Percentiles rank a stretch among this genome's conserved stretches.
phyloP scores from a whole-genome alignment of 37 sponge, comb jelly and placozoan genomes.

The Mnemiopsis leidyi region DNA sequence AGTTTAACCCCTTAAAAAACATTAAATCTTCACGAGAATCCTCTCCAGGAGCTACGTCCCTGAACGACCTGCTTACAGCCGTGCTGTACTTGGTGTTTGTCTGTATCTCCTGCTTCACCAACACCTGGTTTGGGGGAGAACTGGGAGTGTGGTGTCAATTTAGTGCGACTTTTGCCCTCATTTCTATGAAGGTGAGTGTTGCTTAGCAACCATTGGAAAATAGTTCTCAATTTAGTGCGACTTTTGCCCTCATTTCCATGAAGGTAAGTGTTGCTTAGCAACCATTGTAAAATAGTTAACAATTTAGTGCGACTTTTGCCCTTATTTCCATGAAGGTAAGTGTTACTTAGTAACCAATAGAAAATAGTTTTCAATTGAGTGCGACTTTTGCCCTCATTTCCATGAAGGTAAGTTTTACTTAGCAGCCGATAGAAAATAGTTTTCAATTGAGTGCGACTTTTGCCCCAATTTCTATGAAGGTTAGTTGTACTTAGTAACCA shows the following conservation, averaged over 20 bases:
- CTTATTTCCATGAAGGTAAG: constrained; percentile 53
- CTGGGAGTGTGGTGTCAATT: constrained; percentile 13
- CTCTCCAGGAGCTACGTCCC: constrained; percentile 37
- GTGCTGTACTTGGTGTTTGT: constrained; percentile 52
- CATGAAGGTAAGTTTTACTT: constrained; percentile 62
- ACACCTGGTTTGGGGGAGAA: constrained; percentile 18
- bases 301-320: constrained; percentile 2
- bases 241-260: constrained; percentile 34
- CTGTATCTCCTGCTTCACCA: constrained; percentile 24
- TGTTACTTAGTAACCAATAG: no score
- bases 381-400: constrained; percentile 27
- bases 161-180: background rate
- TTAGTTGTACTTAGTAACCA: no score
- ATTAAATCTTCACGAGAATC: no score
- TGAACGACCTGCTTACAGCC: constrained; percentile 61
- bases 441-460: no score
- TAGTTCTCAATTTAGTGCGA: background rate
- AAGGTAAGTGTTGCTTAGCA: no score
- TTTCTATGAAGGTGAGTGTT: constrained; percentile 57
- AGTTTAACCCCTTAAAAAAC: background rate
- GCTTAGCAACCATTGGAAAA: no score
- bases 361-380: background rate
- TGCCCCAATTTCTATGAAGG: no score
- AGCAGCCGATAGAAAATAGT: no score
- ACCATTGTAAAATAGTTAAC: background rate